phyloP scores from a whole-genome alignment of 2,888 invertebrate genomes.

The Bhutanitis thaidina region DNA sequence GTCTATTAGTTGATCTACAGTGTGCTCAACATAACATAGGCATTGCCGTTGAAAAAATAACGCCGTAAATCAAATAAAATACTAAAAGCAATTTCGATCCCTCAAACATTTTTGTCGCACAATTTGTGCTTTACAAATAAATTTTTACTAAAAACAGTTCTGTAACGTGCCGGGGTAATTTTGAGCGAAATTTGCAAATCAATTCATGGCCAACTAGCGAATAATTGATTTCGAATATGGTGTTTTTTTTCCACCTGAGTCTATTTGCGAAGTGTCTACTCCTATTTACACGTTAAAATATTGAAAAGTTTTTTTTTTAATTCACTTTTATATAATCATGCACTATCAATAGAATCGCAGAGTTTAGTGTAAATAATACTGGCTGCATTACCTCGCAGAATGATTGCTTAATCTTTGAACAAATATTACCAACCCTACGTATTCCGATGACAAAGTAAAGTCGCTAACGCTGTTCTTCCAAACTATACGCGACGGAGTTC shows the following conservation, averaged over 20 bases:
- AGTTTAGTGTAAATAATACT: not conserved
- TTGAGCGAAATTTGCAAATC: constrained; percentile 12
- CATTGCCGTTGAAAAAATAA: constrained; percentile 1
- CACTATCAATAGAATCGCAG: too few species aligned
- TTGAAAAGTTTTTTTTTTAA: not conserved
- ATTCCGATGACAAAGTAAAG: too few species aligned
- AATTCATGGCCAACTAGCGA: constrained; percentile 17
- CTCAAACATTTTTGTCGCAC: constrained; percentile 14
- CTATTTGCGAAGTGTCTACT: constrained; percentile 4
- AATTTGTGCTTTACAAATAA: constrained; percentile 16
- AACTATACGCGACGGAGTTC: too few species aligned
- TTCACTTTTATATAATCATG: not conserved
- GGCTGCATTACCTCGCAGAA: too few species aligned
- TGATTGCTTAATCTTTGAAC: too few species aligned
- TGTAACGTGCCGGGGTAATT: constrained; percentile 13
- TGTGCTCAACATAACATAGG: too few species aligned
- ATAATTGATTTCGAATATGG: constrained; percentile 16
- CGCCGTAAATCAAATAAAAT: constrained; percentile 9
- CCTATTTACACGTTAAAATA: constrained; percentile 3
- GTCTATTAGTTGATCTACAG: too few species aligned
- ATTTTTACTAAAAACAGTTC: constrained; percentile 15
- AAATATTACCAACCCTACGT: too few species aligned
- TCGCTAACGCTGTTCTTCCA: too few species aligned
- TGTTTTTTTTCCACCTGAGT: constrained; percentile 3
- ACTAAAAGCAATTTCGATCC: constrained; percentile 14